A percentile compares a stretch with the other conserved stretches of the same genome.
Conservation (phyloP, 2,113 vertebrate species). For the Dicrurus megarhynchus region DNA sequence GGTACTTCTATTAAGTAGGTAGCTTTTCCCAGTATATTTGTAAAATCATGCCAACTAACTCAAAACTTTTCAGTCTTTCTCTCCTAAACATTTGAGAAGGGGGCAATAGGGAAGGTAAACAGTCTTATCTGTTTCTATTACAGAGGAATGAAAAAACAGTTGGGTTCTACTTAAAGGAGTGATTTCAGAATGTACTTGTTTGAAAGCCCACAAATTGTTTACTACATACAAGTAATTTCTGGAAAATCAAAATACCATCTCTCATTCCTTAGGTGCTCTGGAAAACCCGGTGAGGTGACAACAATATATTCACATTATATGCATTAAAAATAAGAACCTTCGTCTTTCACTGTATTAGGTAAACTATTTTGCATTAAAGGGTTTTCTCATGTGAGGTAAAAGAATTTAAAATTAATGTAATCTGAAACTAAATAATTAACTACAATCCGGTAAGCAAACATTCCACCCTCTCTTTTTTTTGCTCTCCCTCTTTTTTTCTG, state of each 20-base stretch:
- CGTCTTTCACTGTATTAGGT: constrained; percentile 21
- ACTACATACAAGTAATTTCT: not conserved
- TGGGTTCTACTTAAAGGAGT: not conserved
- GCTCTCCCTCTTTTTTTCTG: constrained; percentile 29
- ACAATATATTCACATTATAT: not conserved
- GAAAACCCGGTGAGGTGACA: not conserved
- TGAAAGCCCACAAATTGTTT: not conserved
- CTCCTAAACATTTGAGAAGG: not conserved
- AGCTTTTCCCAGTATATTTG: not conserved
- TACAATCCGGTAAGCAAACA: constrained; percentile 71
- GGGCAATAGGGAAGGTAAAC: not conserved
- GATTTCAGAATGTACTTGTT: not conserved
- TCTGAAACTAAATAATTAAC: constrained; percentile 70
- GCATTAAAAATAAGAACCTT: not conserved
- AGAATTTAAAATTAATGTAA: constrained; percentile 38
- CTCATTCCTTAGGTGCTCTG: not conserved
- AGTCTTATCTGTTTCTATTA: not conserved
- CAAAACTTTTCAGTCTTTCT: not conserved
- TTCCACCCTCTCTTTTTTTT: constrained; percentile 54
- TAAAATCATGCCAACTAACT: not conserved
- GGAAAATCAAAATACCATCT: not conserved
- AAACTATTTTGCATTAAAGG: constrained; percentile 44
- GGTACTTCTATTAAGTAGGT: not conserved
- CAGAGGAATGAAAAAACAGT: not conserved
- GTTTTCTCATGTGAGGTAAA: constrained; percentile 48